Conservation (phyloP, 2,888 invertebrate species). For the Sinodicranocentrus sp. region DNA sequence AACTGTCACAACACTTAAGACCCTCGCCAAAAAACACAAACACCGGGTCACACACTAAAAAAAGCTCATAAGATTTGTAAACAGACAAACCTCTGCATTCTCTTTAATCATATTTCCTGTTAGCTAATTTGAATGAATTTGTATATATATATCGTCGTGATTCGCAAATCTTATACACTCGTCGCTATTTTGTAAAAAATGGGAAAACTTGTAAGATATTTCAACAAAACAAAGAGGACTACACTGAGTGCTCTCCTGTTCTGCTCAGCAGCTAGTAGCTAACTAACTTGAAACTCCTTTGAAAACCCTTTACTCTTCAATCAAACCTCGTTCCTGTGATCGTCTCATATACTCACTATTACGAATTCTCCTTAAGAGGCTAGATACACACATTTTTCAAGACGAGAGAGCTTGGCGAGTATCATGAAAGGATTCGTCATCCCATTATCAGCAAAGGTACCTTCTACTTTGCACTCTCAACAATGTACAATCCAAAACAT, state of each 20-base stretch:
- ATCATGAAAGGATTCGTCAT: slow-evolving; percentile 65
- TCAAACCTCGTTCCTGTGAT: background rate
- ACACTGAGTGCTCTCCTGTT: slow-evolving; percentile 68
- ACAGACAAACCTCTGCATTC: no score
- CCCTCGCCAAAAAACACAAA: no score
- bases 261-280: slow-evolving; percentile 69
- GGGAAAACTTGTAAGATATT: no score
- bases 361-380: no score
- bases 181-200: no score
- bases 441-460: slow-evolving; percentile 41
- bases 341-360: background rate
- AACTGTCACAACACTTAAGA: background rate
- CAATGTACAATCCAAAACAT: background rate
- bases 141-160: no score
- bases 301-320: slow-evolving; percentile 53
- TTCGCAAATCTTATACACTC: no score
- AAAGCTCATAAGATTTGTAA: background rate
- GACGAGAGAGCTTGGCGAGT: background rate
- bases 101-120: no score
- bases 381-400: background rate
- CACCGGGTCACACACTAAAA: background rate
- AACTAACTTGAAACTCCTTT: slow-evolving; percentile 62
- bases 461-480: background rate
- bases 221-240: slow-evolving; percentile 68
- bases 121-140: no score